Evolutionary conservation across 2,888 invertebrate genomes (phyloP), one percentile per base, ranked within the genome.

Genomic region (Sthenelais limicola): DNA sequence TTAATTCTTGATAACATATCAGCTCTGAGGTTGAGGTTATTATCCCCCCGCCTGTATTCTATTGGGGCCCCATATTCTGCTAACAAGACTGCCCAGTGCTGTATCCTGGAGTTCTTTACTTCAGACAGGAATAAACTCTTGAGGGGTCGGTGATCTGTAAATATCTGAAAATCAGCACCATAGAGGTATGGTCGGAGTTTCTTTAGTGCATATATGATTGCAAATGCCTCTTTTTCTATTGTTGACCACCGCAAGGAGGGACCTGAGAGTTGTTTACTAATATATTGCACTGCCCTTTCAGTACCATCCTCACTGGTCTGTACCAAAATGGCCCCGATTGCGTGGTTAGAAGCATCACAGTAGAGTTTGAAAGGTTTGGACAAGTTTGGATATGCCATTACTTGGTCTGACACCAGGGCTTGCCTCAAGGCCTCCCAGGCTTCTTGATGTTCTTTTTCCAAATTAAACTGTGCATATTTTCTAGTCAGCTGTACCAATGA

Each of bases 101-200:
- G 71, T 2, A 70, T 70, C n/a, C 15, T 33, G 51, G 51, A n/a
- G 35, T 70, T 58, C 5, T 58, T 32, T 4, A 58, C 24, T 33
- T 58, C 58, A n/a, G 58, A 35, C 21, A 58, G 21, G 38, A 70
- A 70, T 15, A 70, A n/a, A 12, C 56, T 38, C 26, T 70, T 70
- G 2, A 70, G 32, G 1, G 71, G 71, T 38, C 38, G 33, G n/a
- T 70, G 71, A 26, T 70, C 71, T 1, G 56, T 56, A n/a, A 33
- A 43, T 1, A 70, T 54, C 4, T 24, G 26, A 24, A 70, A 70
- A 18, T 38, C 26, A 3, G 71, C 71, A 1, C 71, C 71, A n/a
- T 33, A 38, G 3, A 70, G 56, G 30, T 70, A 70, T 3, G 56
- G 70, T 2, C 70, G 24, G 9, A 70, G 35, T 70, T 70, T 70